Evolutionary conservation across 2,797 vertebrate species (phyloP).

Genomic region (Psittacula derbiana): DNA sequence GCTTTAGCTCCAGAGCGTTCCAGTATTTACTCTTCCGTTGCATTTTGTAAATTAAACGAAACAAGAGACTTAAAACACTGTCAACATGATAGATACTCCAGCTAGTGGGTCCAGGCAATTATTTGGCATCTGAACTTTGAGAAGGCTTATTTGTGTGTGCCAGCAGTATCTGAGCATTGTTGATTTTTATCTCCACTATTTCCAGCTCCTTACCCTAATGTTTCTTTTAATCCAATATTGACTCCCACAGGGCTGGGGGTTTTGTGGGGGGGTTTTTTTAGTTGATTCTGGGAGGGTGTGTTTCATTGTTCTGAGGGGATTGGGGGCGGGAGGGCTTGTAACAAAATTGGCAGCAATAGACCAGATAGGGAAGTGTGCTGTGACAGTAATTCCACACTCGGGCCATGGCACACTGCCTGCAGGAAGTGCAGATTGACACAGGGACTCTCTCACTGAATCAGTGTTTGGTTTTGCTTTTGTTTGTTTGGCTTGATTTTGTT

Average conservation of each 20-base stretch:
- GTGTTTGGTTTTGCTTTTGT: constrained; percentile 50
- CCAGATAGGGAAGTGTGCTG: neutral
- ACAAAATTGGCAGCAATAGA: constrained; percentile 1
- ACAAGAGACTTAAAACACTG: constrained; percentile 26
- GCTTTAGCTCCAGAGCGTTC: neutral
- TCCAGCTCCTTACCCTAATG: neutral
- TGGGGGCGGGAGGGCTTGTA: neutral
- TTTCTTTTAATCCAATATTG: neutral
- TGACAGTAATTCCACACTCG: constrained; percentile 15
- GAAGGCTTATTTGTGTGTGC: neutral
- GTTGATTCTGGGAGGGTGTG: rapidly evolving
- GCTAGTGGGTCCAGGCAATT: neutral
- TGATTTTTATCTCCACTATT: neutral
- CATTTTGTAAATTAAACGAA: constrained; percentile 51
- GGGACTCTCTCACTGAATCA: constrained; percentile 34
- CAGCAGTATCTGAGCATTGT: neutral
- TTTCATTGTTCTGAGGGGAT: neutral
- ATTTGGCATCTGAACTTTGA: constrained; percentile 34
- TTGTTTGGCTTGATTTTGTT: constrained; percentile 57
- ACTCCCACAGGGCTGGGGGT: neutral
- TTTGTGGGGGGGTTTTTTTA: neutral
- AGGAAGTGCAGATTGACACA: constrained; percentile 22
- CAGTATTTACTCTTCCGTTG: constrained; percentile 18
- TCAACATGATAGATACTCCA: constrained; percentile 14
- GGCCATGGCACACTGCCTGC: constrained; percentile 28